Evolutionary conservation across 2,888 invertebrate species (phyloP).

Genomic region (Cephus sareptanus): DNA sequence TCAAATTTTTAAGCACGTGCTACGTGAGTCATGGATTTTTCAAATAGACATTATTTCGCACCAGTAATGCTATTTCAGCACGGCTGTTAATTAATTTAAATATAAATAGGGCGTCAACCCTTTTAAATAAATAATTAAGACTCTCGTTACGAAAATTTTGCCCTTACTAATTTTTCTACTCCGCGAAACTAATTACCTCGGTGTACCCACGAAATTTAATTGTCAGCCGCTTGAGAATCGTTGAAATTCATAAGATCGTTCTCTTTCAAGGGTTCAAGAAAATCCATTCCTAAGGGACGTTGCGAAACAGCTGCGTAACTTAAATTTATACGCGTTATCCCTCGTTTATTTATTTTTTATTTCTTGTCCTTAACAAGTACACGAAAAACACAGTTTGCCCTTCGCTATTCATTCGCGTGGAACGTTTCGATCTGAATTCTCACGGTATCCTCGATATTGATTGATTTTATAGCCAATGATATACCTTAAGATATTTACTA

Average conservation of each 20-base stretch:
- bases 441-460: not conserved
- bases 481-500: not conserved
- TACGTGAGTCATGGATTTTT: not conserved
- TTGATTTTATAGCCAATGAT: not conserved
- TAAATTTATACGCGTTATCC: not conserved
- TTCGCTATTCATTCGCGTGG: not conserved
- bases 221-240: not conserved
- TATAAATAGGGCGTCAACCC: not conserved
- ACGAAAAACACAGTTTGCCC: not conserved
- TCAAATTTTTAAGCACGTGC: not conserved
- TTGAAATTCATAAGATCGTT: not conserved
- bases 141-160: not conserved
- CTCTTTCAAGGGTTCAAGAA: not conserved
- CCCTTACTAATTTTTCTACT: not conserved
- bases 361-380: not conserved
- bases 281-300: not conserved
- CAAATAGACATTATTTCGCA: not conserved
- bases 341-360: not conserved
- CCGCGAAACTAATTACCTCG: not conserved
- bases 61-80: not conserved
- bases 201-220: not conserved
- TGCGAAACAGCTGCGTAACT: not conserved
- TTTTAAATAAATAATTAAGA: not conserved
- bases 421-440: not conserved
- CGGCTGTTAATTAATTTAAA: not conserved